A percentile compares a stretch with the other conserved stretches of the same genome.
phyloP scores from a whole-genome alignment of 2,113 vertebrate species.

The Regulus satrapa region DNA sequence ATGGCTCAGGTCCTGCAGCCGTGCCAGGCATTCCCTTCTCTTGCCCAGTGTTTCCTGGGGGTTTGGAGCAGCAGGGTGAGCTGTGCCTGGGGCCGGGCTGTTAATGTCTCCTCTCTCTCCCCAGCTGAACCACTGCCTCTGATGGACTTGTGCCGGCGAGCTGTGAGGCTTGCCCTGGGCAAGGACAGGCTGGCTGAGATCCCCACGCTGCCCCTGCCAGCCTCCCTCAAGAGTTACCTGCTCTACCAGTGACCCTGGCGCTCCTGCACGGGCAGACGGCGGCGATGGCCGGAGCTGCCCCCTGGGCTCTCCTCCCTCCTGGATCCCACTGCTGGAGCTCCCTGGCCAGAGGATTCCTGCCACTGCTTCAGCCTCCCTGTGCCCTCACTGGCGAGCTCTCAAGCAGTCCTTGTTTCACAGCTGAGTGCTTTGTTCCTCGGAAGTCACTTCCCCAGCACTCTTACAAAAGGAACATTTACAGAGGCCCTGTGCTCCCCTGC shows the following conservation, averaged over 20 bases:
- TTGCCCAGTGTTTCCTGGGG: too few relatives aligned
- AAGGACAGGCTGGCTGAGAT: constrained; percentile 90
- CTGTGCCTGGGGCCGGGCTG: background rate
- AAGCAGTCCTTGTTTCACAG: background rate
- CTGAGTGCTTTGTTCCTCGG: background rate
- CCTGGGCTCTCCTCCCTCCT: constrained; percentile 43
- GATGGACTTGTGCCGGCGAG: constrained; percentile 95
- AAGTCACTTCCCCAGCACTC: background rate
- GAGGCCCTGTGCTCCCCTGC: background rate
- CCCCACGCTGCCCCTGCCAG: constrained; percentile 87
- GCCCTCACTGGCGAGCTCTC: background rate
- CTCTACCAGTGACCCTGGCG: constrained; percentile 99
- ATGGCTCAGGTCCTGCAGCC: background rate
- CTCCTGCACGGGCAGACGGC: too few relatives aligned
- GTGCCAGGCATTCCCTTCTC: background rate
- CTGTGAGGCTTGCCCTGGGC: constrained; percentile 90
- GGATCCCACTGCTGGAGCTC: background rate
- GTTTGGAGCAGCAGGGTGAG: background rate
- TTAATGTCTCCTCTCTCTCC: background rate
- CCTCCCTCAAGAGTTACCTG: constrained; percentile 96
- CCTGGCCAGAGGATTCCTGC: background rate
- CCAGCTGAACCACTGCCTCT: constrained; percentile 94
- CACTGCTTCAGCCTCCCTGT: background rate
- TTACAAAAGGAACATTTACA: background rate
- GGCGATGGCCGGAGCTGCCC: too few relatives aligned